phyloP scores from a whole-genome alignment of 2,888 invertebrate genomes.

The Seira musarum region DNA sequence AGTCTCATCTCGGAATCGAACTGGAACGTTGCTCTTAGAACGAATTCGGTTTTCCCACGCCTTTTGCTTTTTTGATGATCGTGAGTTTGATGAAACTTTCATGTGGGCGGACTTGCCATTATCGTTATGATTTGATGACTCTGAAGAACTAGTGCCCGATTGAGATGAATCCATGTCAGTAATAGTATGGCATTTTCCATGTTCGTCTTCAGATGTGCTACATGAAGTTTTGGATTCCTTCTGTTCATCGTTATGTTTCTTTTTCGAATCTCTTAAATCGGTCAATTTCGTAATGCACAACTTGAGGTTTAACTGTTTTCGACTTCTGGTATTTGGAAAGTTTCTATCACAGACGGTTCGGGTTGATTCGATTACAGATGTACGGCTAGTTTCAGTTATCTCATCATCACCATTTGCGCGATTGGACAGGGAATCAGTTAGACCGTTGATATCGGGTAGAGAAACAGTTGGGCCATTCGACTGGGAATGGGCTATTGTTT shows the following conservation, averaged over 20 bases:
- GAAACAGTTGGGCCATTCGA: too few relatives aligned
- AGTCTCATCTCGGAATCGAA: slow-evolving; percentile 63
- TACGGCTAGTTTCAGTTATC: too few relatives aligned
- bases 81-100: neutral
- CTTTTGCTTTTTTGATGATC: slow-evolving; percentile 34
- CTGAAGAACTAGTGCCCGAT: neutral
- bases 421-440: too few relatives aligned
- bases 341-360: slow-evolving; percentile 55
- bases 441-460: too few relatives aligned
- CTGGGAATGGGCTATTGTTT: too few relatives aligned
- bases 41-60: slow-evolving; percentile 58
- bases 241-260: too few relatives aligned
- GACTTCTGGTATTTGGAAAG: slow-evolving; percentile 56
- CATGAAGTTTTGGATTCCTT: neutral
- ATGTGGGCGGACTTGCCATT: neutral
- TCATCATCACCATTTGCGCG: too few relatives aligned
- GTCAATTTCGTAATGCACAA: slow-evolving; percentile 66
- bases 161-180: neutral
- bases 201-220: slow-evolving; percentile 12
- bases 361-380: slow-evolving; percentile 39
- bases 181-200: neutral
- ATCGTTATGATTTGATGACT: neutral
- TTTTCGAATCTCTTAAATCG: too few relatives aligned
- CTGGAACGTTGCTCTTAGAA: slow-evolving; percentile 60
- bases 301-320: slow-evolving; percentile 62